phyloP scores from a whole-genome alignment of 64 coral and sea anemone genomes.

The Actinia tenebrosa region DNA sequence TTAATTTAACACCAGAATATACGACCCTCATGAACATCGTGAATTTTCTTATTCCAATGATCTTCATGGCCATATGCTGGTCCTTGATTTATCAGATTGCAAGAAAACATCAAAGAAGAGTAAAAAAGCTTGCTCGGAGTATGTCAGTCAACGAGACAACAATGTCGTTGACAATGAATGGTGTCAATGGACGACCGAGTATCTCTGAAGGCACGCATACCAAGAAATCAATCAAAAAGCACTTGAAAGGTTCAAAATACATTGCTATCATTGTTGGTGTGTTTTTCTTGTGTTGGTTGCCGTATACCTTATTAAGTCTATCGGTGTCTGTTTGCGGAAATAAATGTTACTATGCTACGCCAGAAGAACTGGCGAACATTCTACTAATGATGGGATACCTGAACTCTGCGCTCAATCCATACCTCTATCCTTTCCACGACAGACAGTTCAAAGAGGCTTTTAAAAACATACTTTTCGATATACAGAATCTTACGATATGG shows the following conservation, averaged over 20 bases:
- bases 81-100: slow-evolving; percentile 71
- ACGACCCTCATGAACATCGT: slow-evolving; percentile 42
- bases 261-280: slow-evolving; percentile 78
- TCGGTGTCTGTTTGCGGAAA: slow-evolving; percentile 23
- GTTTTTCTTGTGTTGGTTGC: slow-evolving; percentile 90
- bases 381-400: slow-evolving; percentile 36
- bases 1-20: slow-evolving; percentile 29
- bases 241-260: slow-evolving; percentile 71
- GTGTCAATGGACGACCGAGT: slow-evolving; percentile 24
- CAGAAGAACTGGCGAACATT: background rate
- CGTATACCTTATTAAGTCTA: slow-evolving; percentile 42
- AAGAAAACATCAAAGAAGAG: slow-evolving; percentile 65
- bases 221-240: slow-evolving; percentile 47
- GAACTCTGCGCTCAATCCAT: slow-evolving; percentile 58
- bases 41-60: slow-evolving; percentile 78
- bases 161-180: slow-evolving; percentile 52
- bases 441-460: slow-evolving; percentile 72
- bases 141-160: slow-evolving; percentile 67
- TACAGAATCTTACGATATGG: slow-evolving; percentile 18
- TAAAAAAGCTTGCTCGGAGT: slow-evolving; percentile 72
- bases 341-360: background rate
- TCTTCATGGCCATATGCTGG: slow-evolving; percentile 86
- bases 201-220: slow-evolving; percentile 9
- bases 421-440: slow-evolving; percentile 54
- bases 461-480: slow-evolving; percentile 30